A percentile compares a stretch with the other conserved stretches of the same genome.
phyloP scores from a whole-genome alignment of 2,888 invertebrate genomes.

The Zonitis immaculata region DNA sequence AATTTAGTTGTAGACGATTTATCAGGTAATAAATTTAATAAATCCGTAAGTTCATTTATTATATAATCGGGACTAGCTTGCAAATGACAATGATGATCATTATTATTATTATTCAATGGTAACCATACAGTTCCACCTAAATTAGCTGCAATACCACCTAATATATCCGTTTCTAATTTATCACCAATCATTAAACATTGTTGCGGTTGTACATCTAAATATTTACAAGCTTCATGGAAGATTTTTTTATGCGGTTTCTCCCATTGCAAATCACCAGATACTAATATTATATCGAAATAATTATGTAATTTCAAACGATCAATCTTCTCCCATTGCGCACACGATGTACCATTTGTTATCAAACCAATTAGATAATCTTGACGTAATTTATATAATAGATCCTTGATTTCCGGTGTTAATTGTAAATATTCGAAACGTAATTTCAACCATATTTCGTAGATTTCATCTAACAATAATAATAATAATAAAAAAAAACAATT shows the following conservation, averaged over 20 bases:
- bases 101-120: constrained; percentile 53
- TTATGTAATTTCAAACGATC: constrained; percentile 62
- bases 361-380: constrained; percentile 72
- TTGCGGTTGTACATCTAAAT: constrained; percentile 67
- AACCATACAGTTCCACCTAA: constrained; percentile 76
- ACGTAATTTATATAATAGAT: constrained; percentile 65
- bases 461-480: constrained; percentile 53
- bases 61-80: constrained; percentile 60
- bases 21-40: constrained; percentile 56
- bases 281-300: constrained; percentile 74
- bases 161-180: constrained; percentile 81
- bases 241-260: constrained; percentile 81
- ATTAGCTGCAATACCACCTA: constrained; percentile 74
- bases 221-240: constrained; percentile 75
- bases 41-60: constrained; percentile 60
- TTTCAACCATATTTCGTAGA: constrained; percentile 74
- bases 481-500: too few species aligned
- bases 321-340: constrained; percentile 86
- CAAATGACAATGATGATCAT: constrained; percentile 39
- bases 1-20: background rate
- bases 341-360: constrained; percentile 82
- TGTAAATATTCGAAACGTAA: constrained; percentile 73
- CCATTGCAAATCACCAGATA: constrained; percentile 80
- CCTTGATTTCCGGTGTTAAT: constrained; percentile 62
- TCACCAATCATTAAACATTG: constrained; percentile 80